Evolutionary conservation across 2,113 vertebrate species (phyloP), one percentile per base, ranked within the genome.

Genomic region (Porphyrio hochstetteri): DNA sequence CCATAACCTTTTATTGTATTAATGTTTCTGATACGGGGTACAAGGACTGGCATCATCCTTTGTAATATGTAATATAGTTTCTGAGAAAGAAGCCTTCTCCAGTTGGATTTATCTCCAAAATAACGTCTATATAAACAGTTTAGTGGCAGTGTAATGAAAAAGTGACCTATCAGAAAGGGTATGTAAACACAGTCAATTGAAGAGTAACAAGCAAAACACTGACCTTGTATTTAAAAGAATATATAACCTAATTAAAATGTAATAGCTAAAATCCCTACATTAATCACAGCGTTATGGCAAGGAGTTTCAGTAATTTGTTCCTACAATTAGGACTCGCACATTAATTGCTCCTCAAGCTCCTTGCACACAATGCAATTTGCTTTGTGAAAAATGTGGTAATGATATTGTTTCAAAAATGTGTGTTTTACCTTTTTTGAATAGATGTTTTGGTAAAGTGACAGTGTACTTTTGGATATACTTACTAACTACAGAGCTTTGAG

Each of bases 261-360:
- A 86, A 35, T 78, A 86, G 88, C 72, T 92, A 69, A 96, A 94
- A 77, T 72, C n/a, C 61, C 92, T 55, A 65, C 14, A 12, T 42
- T 86, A 97, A 75, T 94, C 83, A 84, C 94, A 76, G 56, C 13
- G 44, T 84, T 88, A 82, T 59, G 88, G 84, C 35, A 86, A 82
- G 75, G 63, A 93, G 86, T 96, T 96, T 97, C 88, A 96, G 95
- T 84, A 85, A 76, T 76, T 82, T 4, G 7, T 70, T 93, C 82
- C 92, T 76, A 95, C 93, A 97, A 96, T 94, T 82, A 85, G 92
- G 89, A 96, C 93, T 92, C 35, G 38, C 91, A 93, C 69, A 92
- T 86, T 90, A 97, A 97, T 93, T 95, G 94, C 95, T 96, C 91
- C 93, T 95, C 95, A 95, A 92, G 70, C 87, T 96, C 92, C 96